Percentiles rank a stretch among this genome's conserved stretches.
Evolutionary conservation across 2,113 vertebrate species (phyloP).

Genomic region (Xiphophorus couchianus): DNA sequence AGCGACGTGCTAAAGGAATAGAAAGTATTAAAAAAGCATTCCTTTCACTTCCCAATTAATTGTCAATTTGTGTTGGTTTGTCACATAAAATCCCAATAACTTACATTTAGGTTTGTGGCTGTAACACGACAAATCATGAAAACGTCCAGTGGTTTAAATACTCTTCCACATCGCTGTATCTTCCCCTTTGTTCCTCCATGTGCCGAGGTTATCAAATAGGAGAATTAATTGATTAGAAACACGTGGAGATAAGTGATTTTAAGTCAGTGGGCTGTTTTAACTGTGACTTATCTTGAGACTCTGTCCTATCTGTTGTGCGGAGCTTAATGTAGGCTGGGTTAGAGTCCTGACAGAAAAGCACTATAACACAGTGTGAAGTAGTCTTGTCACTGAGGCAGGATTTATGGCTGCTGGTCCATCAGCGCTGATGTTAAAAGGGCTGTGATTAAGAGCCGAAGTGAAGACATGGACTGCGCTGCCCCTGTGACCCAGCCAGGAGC

Average conservation of each 20-base stretch:
- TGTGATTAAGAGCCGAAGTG: constrained; percentile 77
- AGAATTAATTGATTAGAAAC: constrained; percentile 13
- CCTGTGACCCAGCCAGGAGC: constrained; percentile 50
- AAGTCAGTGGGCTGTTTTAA: constrained; percentile 35
- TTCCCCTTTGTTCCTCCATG: background rate
- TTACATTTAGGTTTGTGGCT: background rate
- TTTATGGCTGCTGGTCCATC: constrained; percentile 75
- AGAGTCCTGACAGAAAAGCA: constrained; percentile 61
- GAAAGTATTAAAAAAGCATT: background rate
- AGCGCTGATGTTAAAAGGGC: constrained; percentile 76
- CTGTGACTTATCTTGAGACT: constrained; percentile 58
- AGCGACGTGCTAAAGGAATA: background rate
- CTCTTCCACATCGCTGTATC: background rate
- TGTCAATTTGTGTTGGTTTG: background rate
- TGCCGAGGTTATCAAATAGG: constrained; percentile 5
- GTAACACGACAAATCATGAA: too few relatives aligned
- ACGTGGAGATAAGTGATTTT: constrained; percentile 24
- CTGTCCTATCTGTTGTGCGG: constrained; percentile 13
- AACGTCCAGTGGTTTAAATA: background rate
- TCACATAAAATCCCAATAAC: too few relatives aligned
- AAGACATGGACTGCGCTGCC: constrained; percentile 56
- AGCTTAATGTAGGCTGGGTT: constrained; percentile 57
- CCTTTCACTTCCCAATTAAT: background rate
- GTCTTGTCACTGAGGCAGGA: constrained; percentile 62
- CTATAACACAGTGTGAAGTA: constrained; percentile 67